Evolutionary conservation across 2,888 invertebrate genomes (phyloP).

Genomic region (Pomacea canaliculata): DNA sequence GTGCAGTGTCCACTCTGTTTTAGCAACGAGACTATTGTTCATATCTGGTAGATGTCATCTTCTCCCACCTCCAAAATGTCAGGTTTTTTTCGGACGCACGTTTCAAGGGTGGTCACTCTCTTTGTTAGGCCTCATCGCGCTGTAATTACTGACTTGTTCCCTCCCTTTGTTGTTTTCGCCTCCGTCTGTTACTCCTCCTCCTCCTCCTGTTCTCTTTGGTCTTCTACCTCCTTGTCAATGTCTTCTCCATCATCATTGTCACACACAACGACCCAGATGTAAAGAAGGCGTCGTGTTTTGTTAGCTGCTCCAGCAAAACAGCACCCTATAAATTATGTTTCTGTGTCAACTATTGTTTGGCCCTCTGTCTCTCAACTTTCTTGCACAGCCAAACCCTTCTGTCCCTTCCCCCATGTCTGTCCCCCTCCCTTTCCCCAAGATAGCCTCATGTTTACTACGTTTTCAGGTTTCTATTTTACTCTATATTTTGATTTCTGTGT

Average conservation of each 20-base stretch:
- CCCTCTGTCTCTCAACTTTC: neutral
- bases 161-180: neutral
- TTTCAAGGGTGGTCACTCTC: too few relatives aligned
- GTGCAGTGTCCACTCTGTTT: too few relatives aligned
- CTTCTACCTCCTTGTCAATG: neutral
- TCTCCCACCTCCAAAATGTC: too few relatives aligned
- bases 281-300: too few relatives aligned
- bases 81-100: too few relatives aligned
- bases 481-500: slow-evolving; percentile 12
- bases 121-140: neutral
- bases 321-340: too few relatives aligned
- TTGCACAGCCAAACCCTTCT: neutral
- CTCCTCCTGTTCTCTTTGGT: neutral
- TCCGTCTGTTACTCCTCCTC: neutral
- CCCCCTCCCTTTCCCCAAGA: neutral
- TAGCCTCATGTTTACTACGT: too few relatives aligned
- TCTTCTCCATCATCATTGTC: neutral
- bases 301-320: too few relatives aligned
- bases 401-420: neutral
- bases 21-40: too few relatives aligned
- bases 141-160: neutral
- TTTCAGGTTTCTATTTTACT: neutral
- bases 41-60: too few relatives aligned
- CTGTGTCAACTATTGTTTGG: too few relatives aligned
- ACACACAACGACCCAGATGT: too few relatives aligned